Base-by-base conservation (phyloP, 2,888 invertebrate genomes). In the Cosmia pyralina region DNA sequence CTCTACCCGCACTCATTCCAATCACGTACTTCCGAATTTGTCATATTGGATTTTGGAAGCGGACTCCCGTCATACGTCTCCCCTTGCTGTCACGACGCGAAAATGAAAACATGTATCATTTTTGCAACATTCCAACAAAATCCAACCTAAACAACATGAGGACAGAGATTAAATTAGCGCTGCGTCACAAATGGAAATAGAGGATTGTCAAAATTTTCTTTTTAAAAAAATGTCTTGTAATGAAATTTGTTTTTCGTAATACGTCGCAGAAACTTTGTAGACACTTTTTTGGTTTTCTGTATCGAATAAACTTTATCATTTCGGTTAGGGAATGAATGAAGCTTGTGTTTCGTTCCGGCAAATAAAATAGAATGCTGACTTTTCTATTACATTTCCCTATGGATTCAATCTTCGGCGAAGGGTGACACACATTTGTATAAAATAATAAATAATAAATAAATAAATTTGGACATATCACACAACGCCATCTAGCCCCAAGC, bases 1-100 rank as follows among this genome's bases (percentile, higher is more conserved):
- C 71, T 77, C 92, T 79, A 89, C 88, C 91, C 90, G 85, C 91
- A 91, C 90, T 93, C 93, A 96, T 96, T 96, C 96, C 93, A 94
- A 95, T 95, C 96, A 96, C 96, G 96, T 96, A 93, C 92, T 93
- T 92, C 93, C 94, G 94, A 96, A 96, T 96, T 96, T 96, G 96
- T 96, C 96, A 96, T 96, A 96, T 96, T 96, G 96, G 96, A 96
- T 96, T 96, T 95, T 93, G 92, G 90, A 93, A 89, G 93, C 91
- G 90, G 89, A 87, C 90, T 91, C 93, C 93, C 93, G 90, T 94
- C 95, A 95, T 93, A 93, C 94, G 91, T 93, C 92, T 90, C 91
- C 93, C 92, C 90, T 91, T 90, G 91, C 93, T 96, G 95, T 95
- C 96, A 95, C 89, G 88, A 89, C 90, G 93, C 87, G 93, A 93